Conservation (phyloP, 2,888 invertebrate species). For the Drosophila monieri region DNA sequence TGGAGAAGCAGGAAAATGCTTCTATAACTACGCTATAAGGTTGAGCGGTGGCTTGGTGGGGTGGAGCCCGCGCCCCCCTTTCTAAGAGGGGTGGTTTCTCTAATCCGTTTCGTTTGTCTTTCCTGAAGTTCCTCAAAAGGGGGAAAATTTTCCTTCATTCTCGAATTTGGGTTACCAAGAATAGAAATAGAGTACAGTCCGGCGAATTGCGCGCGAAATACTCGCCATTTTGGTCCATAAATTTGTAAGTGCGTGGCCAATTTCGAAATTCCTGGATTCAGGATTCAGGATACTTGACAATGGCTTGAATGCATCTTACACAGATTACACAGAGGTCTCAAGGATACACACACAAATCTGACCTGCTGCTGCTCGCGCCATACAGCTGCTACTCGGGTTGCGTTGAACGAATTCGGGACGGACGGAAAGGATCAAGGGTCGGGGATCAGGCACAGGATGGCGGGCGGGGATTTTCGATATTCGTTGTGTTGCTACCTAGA, state of each 20-base stretch:
- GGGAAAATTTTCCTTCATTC: slow-evolving; percentile 16
- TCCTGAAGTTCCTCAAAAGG: slow-evolving; percentile 2
- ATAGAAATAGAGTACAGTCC: slow-evolving; percentile 23
- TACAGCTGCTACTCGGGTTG: slow-evolving; percentile 54
- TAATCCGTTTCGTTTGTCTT: slow-evolving; percentile 11
- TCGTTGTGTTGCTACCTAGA: slow-evolving; percentile 42
- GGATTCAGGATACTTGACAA: slow-evolving; percentile 5
- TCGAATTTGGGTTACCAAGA: slow-evolving; percentile 31
- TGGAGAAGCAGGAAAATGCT: slow-evolving; percentile 36
- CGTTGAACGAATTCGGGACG: slow-evolving; percentile 52
- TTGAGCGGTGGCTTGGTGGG: slow-evolving; percentile 23
- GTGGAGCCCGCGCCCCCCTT: slow-evolving; percentile 32
- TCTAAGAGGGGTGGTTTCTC: slow-evolving; percentile 66
- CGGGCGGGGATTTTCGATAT: slow-evolving; percentile 33
- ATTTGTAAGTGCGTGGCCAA: slow-evolving; percentile 24
- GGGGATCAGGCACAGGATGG: slow-evolving; percentile 12
- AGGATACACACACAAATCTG: slow-evolving; percentile 51
- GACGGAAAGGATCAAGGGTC: slow-evolving; percentile 50
- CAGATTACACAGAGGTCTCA: slow-evolving; percentile 9
- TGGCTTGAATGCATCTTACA: slow-evolving; percentile 15
- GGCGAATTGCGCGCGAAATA: slow-evolving; percentile 49
- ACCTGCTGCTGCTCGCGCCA: slow-evolving; percentile 62
- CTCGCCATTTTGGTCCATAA: slow-evolving; percentile 57
- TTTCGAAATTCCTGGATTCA: slow-evolving; percentile 34
- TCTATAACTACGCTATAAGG: slow-evolving; percentile 33